Evolutionary conservation across 1,140 invertebrate genomes (phyloP).

Genomic region (Trachelipus rathkii): DNA sequence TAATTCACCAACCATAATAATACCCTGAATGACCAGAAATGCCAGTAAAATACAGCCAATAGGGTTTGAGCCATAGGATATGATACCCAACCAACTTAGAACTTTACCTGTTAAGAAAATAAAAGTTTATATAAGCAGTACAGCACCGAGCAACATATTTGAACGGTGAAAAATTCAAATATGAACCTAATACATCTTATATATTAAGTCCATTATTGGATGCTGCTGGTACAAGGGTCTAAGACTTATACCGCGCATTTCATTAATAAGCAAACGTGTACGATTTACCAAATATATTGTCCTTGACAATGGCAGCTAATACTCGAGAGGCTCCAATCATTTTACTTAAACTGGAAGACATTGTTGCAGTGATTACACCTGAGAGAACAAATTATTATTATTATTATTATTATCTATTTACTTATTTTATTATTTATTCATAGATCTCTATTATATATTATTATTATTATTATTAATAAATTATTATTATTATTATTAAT

Average conservation of each 20-base stretch:
- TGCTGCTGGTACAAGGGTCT: too few relatives aligned
- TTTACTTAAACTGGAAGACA: not conserved
- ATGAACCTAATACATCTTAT: too few relatives aligned
- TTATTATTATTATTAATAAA: too few relatives aligned
- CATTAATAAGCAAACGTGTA: too few relatives aligned
- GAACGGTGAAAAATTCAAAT: too few relatives aligned
- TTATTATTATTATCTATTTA: too few relatives aligned
- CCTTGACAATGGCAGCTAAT: not conserved
- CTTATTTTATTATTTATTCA: too few relatives aligned
- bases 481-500: too few relatives aligned
- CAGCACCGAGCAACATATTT: too few relatives aligned
- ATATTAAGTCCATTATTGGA: too few relatives aligned
- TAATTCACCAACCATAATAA: slow-evolving; percentile 86
- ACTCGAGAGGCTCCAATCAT: not conserved
- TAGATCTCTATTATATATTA: too few relatives aligned
- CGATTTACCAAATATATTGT: not conserved
- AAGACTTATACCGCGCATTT: not conserved
- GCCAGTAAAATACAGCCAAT: not conserved
- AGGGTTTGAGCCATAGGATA: not conserved
- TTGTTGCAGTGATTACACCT: not conserved
- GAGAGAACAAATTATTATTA: not conserved
- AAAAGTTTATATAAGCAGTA: too few relatives aligned
- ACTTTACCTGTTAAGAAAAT: not conserved
- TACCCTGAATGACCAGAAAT: slow-evolving; percentile 59
- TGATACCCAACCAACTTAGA: not conserved